Evolutionary conservation across 2,797 vertebrate genomes (phyloP).

Genomic region (Euphonia xanthogaster): DNA sequence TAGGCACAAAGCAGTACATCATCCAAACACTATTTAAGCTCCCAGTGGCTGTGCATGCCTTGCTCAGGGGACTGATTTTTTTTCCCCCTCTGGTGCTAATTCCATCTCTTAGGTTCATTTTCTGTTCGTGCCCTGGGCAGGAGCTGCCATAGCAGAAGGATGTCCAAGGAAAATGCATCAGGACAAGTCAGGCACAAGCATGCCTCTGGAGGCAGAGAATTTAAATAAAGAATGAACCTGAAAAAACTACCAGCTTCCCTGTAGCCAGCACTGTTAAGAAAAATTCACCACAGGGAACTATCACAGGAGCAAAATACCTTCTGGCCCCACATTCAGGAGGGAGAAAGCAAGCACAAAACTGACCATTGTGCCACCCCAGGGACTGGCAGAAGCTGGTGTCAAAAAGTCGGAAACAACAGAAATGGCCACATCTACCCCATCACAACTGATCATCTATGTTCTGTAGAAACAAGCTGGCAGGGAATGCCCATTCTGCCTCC

Average conservation of each 20-base stretch:
- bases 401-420: not conserved
- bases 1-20: not conserved
- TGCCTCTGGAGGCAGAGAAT: not conserved
- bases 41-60: not conserved
- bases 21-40: not conserved
- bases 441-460: not conserved
- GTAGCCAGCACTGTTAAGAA: not conserved
- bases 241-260: not conserved
- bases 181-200: not conserved
- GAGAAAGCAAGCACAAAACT: not conserved
- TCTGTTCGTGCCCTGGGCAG: not conserved
- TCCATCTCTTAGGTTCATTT: not conserved
- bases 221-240: constrained; percentile 44
- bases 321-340: not conserved
- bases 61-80: not conserved
- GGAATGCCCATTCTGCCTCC: not conserved
- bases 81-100: not conserved
- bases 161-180: not conserved
- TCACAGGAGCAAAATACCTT: not conserved
- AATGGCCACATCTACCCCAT: not conserved
- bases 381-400: not conserved
- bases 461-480: not conserved
- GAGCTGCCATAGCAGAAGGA: not conserved
- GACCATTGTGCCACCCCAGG: not conserved
- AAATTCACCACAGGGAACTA: not conserved